These are phyloP conservation scores for Cottus gobio DNA, from an alignment of 2,113 vertebrate species.

Conservation along the genomic window DNA sequence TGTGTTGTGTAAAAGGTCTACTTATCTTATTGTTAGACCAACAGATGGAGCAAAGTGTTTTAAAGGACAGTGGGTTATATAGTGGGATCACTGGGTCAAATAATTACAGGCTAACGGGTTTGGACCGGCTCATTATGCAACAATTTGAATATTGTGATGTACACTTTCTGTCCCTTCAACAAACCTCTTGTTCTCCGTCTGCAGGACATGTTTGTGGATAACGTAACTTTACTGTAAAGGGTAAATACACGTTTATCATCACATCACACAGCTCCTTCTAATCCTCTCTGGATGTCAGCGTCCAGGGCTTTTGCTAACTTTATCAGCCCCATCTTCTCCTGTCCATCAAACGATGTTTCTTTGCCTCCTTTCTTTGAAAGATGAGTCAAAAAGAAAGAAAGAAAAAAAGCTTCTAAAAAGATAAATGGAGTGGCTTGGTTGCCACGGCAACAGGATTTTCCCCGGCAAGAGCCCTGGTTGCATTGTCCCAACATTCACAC, in stretches of 20 bases:
- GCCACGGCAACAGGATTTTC: conserved; percentile 67
- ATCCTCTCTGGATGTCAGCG: neutral
- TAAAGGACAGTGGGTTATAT: no score
- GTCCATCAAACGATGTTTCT: conserved; percentile 9
- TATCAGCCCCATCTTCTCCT: conserved; percentile 14
- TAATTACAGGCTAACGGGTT: no score
- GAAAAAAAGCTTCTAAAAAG: conserved; percentile 20
- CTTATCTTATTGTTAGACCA: no score
- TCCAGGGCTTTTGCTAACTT: neutral
- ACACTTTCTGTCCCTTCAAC: neutral
- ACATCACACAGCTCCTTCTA: neutral
- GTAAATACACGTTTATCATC: neutral
- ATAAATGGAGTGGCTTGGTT: conserved; percentile 54
- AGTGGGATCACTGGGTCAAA: no score
- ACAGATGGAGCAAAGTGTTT: no score
- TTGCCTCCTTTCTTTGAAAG: neutral
- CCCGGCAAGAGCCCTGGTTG: conserved; percentile 18
- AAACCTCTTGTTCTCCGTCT: no score
- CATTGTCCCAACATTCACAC: conserved; percentile 14
- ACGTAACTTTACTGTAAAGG: neutral
- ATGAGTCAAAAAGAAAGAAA: neutral
- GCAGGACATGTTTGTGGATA: no score
- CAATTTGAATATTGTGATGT: no score
- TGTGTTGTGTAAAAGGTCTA: no score
- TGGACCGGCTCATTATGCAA: no score